Conservation (phyloP, 2,797 vertebrate genomes). For the Enteromius afrohamiltoni region DNA sequence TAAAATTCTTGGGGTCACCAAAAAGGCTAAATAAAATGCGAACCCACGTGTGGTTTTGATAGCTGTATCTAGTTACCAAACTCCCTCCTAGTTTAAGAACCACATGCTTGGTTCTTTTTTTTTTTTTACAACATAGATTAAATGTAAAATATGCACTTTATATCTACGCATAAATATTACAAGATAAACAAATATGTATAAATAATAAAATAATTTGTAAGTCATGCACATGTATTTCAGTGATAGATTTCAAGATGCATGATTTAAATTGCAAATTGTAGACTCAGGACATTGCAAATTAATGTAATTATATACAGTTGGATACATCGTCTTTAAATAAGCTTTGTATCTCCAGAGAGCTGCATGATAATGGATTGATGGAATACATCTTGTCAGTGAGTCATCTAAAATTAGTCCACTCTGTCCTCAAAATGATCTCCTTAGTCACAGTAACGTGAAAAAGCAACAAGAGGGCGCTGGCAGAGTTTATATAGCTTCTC, state of each 20-base stretch:
- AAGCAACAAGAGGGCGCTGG: constrained; percentile 30
- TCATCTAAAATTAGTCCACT: constrained; percentile 32
- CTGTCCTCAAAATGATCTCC: constrained; percentile 24
- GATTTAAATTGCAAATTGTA: constrained; percentile 1
- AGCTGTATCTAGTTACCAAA: not conserved
- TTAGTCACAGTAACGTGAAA: constrained; percentile 37
- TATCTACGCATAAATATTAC: not conserved
- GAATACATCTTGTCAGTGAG: constrained; percentile 43
- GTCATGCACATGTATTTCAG: not conserved
- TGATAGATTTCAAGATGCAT: not conserved
- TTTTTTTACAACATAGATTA: not conserved
- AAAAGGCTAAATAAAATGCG: not conserved
- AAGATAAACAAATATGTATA: not conserved
- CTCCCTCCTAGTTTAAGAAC: constrained; percentile 1
- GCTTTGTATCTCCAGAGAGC: constrained; percentile 45
- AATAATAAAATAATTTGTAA: not conserved
- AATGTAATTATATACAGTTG: constrained; percentile 2
- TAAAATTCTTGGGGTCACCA: constrained; percentile 1
- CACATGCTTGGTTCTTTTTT: not conserved
- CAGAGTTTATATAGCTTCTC: constrained; percentile 27
- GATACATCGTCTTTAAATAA: constrained; percentile 16
- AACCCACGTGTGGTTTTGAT: not conserved
- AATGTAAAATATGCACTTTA: not conserved
- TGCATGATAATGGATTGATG: constrained; percentile 16
- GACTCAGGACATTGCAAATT: not conserved